These are phyloP conservation scores for Anguilla anguilla DNA, from an alignment of 2,797 vertebrate genomes.

Conservation along the genomic window DNA sequence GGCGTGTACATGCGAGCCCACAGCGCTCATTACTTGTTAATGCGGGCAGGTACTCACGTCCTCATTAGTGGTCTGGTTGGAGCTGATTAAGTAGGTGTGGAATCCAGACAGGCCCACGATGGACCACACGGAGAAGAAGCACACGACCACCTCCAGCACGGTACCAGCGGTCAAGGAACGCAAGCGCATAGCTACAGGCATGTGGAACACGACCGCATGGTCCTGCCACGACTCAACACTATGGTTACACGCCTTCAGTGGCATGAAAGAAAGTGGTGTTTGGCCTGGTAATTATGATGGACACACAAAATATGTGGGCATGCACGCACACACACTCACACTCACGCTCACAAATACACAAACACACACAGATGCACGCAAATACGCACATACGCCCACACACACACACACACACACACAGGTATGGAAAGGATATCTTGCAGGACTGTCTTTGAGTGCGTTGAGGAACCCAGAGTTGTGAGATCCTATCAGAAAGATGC, in stretches of 20 bases:
- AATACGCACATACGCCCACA: not conserved
- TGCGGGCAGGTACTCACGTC: slow-evolving; percentile 81
- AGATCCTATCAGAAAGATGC: slow-evolving; percentile 78
- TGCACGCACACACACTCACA: not conserved
- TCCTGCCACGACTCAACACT: not conserved
- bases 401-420: not conserved
- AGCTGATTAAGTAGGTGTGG: slow-evolving; percentile 97
- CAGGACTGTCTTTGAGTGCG: slow-evolving; percentile 93
- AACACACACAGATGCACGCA: not conserved
- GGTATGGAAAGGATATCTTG: slow-evolving; percentile 94
- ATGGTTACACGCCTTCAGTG: not conserved
- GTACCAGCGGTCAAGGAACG: slow-evolving; percentile 73
- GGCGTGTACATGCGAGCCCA: not conserved
- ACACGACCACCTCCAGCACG: slow-evolving; percentile 95
- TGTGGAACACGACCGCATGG: not conserved
- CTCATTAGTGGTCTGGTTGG: slow-evolving; percentile 99
- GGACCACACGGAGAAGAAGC: slow-evolving; percentile 98
- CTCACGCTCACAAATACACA: not conserved
- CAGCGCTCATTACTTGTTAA: not conserved
- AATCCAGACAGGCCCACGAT: slow-evolving; percentile 97
- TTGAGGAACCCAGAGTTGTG: slow-evolving; percentile 85
- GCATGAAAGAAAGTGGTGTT: not conserved
- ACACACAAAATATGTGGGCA: not conserved
- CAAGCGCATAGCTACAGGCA: not conserved
- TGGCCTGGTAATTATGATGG: not conserved